phyloP scores from a whole-genome alignment of 2,888 invertebrate genomes.

The Sympetrum striolatum region DNA sequence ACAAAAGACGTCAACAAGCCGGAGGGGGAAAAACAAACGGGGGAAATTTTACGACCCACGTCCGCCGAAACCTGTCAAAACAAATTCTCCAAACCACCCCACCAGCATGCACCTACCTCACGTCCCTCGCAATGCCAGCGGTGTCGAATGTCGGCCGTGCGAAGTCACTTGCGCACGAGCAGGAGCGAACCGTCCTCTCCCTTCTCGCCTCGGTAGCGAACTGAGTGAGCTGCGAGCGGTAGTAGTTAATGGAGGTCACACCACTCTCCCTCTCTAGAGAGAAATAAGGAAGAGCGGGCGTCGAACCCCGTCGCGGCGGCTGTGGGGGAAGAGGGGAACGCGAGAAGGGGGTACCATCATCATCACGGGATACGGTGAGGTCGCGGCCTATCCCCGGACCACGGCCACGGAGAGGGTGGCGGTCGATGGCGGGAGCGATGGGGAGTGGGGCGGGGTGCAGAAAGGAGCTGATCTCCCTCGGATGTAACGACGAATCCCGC shows the following conservation, averaged over 20 bases:
- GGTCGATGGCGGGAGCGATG: slow-evolving; percentile 2
- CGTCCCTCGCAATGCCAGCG: too few species aligned
- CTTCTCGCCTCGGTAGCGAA: neutral
- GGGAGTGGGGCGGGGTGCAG: neutral
- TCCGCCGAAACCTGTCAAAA: too few species aligned
- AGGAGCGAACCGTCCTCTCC: neutral
- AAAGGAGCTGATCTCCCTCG: neutral
- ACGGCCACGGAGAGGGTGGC: neutral
- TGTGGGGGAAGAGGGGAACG: neutral
- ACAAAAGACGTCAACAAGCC: too few species aligned
- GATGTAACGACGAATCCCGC: neutral
- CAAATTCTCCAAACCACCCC: too few species aligned
- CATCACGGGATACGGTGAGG: slow-evolving; percentile 34
- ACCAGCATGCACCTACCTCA: too few species aligned
- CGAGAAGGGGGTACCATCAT: neutral
- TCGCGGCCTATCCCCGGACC: slow-evolving; percentile 40
- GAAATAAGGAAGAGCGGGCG: slow-evolving; percentile 13
- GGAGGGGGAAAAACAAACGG: too few species aligned
- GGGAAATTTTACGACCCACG: too few species aligned
- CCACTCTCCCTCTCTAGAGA: slow-evolving; percentile 25
- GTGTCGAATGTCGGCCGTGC: neutral
- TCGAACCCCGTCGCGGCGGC: slow-evolving; percentile 17
- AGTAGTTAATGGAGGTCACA: slow-evolving; percentile 30
- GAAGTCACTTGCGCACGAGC: neutral
- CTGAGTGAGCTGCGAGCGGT: neutral